Evolutionary conservation across 2,888 invertebrate species (phyloP), one percentile per base, ranked within the genome.

Genomic region (Elegia similella): DNA sequence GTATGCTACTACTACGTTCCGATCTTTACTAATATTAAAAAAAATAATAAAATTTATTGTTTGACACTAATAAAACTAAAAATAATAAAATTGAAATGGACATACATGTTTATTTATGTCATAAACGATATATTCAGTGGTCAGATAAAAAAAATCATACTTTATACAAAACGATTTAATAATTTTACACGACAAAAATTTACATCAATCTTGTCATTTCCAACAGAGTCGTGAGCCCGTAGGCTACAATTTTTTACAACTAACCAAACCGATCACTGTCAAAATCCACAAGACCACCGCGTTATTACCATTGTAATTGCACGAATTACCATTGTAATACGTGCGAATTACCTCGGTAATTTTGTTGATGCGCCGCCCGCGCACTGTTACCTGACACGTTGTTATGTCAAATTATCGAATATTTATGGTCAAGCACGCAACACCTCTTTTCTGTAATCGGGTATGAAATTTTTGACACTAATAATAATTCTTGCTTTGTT

Each of bases 371-470:
- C 62, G 43, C 32, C 52, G 61, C 62, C 16, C 50, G 13, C 30
- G 32, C 48, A 32, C 13, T 61, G 62, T 65, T 61, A 60, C 32
- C 56, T 56, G 60, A 65, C 68, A 60, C 58, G 64, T 63, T 58
- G 69, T 72, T 70, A 63, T 56, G 62, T 66, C 67, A 62, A 76
- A 73, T 76, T 75, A 70, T 69, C 68, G 67, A 55, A 58, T 66
- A 62, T 65, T 63, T 64, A 58, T 46, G 62, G 59, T 55, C 58
- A 62, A 58, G 65, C 62, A 59, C 58, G 58, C n/a, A 50, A 54
- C 60, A 58, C 59, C 59, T 34, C 30, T 13, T 54, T 54, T 7
- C 12, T 16, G 43, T 34, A 46, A 54, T 54, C 44, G 54, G 34
- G 46, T 10, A 46, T 46, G 23, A 23, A n/a, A 23, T 46, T 46